These are phyloP conservation scores for Psilopsiagon aurifrons DNA, from an alignment of 2,113 vertebrate genomes.

Conservation along the genomic window DNA sequence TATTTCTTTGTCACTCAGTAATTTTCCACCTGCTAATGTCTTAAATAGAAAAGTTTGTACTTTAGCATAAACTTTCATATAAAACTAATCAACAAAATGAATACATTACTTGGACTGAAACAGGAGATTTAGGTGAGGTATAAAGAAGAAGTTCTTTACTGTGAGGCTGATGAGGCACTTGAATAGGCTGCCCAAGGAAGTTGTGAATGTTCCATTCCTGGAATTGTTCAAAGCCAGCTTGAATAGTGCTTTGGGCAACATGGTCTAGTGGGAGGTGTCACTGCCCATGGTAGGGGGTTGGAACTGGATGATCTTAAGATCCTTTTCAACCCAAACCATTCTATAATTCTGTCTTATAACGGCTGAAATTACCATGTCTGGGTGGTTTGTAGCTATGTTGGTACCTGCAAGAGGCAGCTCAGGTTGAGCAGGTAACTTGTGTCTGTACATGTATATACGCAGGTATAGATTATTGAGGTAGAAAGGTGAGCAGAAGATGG, in stretches of 20 bases:
- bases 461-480: not conserved
- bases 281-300: not conserved
- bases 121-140: not conserved
- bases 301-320: not conserved
- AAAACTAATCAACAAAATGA: slow-evolving; percentile 39
- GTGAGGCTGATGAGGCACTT: not conserved
- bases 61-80: slow-evolving; percentile 4
- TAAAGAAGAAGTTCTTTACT: not conserved
- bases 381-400: not conserved
- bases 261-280: not conserved
- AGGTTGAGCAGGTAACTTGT: not conserved
- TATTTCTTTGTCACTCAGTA: slow-evolving; percentile 32
- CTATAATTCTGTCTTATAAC: not conserved
- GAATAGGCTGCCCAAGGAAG: not conserved
- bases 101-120: not conserved
- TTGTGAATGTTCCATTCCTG: not conserved
- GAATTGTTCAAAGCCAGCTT: not conserved
- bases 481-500: not conserved
- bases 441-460: not conserved
- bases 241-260: not conserved
- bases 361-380: slow-evolving; percentile 42
- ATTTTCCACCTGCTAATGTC: slow-evolving; percentile 34
- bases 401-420: not conserved
- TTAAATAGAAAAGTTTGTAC: slow-evolving; percentile 36
- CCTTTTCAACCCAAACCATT: not conserved